A percentile compares a stretch with the other conserved stretches of the same genome.
Conservation (phyloP, 2,888 invertebrate genomes). For the Trachelus stipa region DNA sequence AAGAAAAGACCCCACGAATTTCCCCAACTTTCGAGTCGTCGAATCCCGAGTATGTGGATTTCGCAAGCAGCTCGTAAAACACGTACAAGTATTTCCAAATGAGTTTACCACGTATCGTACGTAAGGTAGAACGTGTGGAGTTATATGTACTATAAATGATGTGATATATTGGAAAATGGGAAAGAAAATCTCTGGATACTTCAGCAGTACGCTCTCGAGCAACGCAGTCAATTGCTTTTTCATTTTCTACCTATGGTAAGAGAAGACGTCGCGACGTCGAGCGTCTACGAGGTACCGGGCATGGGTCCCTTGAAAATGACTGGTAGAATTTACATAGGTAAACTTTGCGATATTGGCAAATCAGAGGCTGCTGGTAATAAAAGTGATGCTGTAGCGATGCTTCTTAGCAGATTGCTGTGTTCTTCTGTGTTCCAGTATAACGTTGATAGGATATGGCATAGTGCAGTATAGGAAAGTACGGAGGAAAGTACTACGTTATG, state of each 20-base stretch:
- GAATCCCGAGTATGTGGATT: background rate
- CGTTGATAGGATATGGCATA: background rate
- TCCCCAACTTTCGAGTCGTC: background rate
- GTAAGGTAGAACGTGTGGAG: background rate
- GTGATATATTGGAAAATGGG: background rate
- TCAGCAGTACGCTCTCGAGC: background rate
- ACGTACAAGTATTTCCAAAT: background rate
- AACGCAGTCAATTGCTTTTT: background rate
- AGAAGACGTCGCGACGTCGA: background rate
- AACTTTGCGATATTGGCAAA: no score
- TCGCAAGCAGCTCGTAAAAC: background rate
- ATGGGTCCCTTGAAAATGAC: background rate
- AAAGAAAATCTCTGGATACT: background rate
- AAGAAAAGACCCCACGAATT: background rate
- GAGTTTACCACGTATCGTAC: background rate
- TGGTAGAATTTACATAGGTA: no score
- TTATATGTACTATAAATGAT: no score
- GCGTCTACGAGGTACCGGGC: background rate
- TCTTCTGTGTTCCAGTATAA: background rate
- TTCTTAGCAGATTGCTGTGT: background rate
- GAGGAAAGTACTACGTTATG: background rate
- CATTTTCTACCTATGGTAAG: background rate
- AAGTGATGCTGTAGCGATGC: no score
- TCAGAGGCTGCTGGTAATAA: no score
- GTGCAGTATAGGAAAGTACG: background rate